Conservation (phyloP, 64 coral and sea anemone species). For the Pocillopora damicornis region DNA sequence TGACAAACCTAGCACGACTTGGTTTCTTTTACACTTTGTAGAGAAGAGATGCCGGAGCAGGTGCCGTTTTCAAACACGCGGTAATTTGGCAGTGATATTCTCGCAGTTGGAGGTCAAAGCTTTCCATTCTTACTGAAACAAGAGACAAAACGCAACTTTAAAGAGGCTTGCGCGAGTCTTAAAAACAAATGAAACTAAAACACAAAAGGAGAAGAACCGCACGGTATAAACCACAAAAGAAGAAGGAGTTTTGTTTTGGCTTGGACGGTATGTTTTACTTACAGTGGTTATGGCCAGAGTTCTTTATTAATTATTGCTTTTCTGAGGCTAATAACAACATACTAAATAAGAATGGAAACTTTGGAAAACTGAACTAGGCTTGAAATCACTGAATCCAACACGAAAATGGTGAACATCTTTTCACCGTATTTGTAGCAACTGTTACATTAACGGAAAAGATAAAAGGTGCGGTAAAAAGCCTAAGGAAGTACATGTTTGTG, state of each 20-base stretch:
- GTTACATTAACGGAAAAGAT: not conserved
- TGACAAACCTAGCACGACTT: not conserved
- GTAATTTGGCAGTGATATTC: constrained; percentile 18
- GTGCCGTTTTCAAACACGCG: constrained; percentile 25
- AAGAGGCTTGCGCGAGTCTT: not conserved
- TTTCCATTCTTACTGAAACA: not conserved
- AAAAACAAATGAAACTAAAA: not conserved
- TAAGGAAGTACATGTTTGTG: not conserved
- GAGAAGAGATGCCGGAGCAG: not conserved
- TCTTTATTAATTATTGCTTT: constrained; percentile 6
- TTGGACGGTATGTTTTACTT: not conserved
- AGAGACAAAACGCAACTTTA: not conserved
- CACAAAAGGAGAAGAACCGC: not conserved
- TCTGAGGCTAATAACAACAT: not conserved
- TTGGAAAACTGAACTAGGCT: not conserved
- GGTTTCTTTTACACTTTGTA: not conserved
- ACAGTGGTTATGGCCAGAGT: not conserved
- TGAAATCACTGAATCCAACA: not conserved
- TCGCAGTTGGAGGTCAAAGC: constrained; percentile 15
- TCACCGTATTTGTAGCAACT: not conserved
- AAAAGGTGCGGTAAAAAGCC: not conserved
- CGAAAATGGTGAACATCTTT: not conserved
- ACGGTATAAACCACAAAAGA: not conserved
- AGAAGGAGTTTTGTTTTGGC: constrained; percentile 30
- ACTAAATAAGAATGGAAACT: not conserved